Base-by-base conservation (phyloP, 2,797 vertebrate genomes). In the Decapterus maruadsi region DNA sequence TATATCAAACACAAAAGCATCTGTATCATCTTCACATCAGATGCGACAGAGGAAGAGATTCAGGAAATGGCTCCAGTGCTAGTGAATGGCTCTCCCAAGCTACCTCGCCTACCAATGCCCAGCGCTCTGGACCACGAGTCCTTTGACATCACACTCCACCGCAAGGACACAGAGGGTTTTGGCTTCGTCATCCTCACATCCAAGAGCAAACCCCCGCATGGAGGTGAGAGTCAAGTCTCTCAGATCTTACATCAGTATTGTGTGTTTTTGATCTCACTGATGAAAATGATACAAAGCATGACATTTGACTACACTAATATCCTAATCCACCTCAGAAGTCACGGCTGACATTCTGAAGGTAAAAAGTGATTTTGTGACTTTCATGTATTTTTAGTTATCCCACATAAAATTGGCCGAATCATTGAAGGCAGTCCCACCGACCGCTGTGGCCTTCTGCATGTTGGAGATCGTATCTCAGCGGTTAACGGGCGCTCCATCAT, bases 161-260 rank as follows among this genome's bases (percentile, higher is more conserved):
- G 98, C 76, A 98, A 96, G 78, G 98, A 99, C 82, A 96, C 94
- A 0, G 98, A 99, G 87, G 98, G 98, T 9, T 99, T 99, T 68
- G 98, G 98, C 74, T 99, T 99, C 0, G 98, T 99, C 90, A 99
- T 99, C 90, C 97, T 99, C 87, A 99, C 98, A 19, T 99, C 98
- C 6, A 99, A 99, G 93, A 97, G 92, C 92, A 98, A 96, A 89
- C 98, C 97, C 2, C 97, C 98, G 2, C 95, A 96, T 6, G 97
- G 98, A 89, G 97, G 98, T 99, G 85, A 95, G 95, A 10, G n/a
- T 40, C 19, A 3, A 50, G 42, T 26, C n/a, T 20, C 11, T 40
- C 0, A n/a, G 17, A 31, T 60, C 26, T 4, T 40, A 4, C n/a
- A 34, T 31, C 36, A 16, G 2, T 48, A 26, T 48, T 64, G 57